These are phyloP conservation scores for Macropodus opercularis DNA, from an alignment of 2,797 vertebrate species.

Conservation along the genomic window DNA sequence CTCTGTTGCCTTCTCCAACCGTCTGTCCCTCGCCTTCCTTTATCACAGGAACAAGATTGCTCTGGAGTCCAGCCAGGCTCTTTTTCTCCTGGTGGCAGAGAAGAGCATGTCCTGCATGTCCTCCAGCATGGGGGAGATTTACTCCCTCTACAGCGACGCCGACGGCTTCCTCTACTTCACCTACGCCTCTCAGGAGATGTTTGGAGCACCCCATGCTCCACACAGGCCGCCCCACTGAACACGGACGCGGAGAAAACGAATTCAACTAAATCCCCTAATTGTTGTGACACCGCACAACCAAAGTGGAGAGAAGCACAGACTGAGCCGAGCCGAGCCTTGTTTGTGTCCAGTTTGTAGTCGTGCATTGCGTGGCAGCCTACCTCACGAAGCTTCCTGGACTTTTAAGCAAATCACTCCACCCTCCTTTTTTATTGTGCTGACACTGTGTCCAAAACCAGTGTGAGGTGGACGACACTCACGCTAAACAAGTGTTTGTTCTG, in stretches of 20 bases:
- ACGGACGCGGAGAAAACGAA: conserved; percentile 24
- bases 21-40: conserved; percentile 6
- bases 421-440: background rate
- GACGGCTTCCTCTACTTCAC: conserved; percentile 89
- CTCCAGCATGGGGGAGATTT: conserved; percentile 85
- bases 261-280: conserved; percentile 15
- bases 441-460: background rate
- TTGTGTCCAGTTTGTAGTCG: conserved; percentile 12
- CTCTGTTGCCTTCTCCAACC: no score
- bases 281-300: conserved; percentile 16
- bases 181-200: conserved; percentile 87
- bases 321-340: conserved; percentile 31
- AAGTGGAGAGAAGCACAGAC: conserved; percentile 5
- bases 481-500: conserved; percentile 5
- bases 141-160: conserved; percentile 77
- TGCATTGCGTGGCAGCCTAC: conserved; percentile 49
- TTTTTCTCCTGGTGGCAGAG: conserved; percentile 84
- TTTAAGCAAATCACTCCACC: background rate
- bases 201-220: conserved; percentile 69
- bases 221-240: conserved; percentile 46
- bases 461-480: background rate
- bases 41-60: conserved; percentile 81
- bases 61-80: conserved; percentile 79
- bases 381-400: conserved; percentile 40
- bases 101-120: conserved; percentile 85